Base-by-base conservation (phyloP, 2,888 invertebrate species). In the Elegia similella region DNA sequence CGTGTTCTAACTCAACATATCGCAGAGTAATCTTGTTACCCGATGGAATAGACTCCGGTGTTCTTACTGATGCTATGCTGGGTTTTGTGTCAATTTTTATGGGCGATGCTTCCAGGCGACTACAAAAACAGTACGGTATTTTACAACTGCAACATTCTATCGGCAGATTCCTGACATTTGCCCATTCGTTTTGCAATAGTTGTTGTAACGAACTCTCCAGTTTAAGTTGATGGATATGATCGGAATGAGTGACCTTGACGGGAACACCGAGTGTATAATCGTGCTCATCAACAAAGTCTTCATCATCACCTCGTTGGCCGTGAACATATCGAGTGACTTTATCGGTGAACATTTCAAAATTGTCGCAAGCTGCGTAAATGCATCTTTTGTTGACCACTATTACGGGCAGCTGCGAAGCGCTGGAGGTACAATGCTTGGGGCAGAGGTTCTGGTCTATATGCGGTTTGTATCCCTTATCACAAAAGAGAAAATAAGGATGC, bases 301-400 rank as follows among this genome's bases (percentile, higher is more conserved):
- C 46, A 1, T 82, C 82, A 6, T 80, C 72, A 5, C 78, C 82
- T 12, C 77, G 72, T 15, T 63, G 61, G 0, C 81, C 81, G n/a
- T 77, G 64, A 10, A 87, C 63, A 56, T 75, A 84, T 12, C 76
- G 67, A n/a, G 73, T 74, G 15, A 88, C 66, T 73, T 84, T 83
- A 47, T 84, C 75, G 6, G 78, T 74, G 48, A 82, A 86, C 50
- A 73, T 64, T 42, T 82, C 75, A 23, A 87, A 78, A 63, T 87
- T 88, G 58, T 90, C 84, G 56, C 90, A 90, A 23, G 84, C 84
- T 0, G 86, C 76, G 61, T 91, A 90, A 12, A 91, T 76, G 47
- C 71, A 84, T 59, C 70, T 73, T 59, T 88, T 85, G 64, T 90
- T 90, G 15, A 90, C 69, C 2, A 90, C 70, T 12, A 90, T 72